Base-by-base conservation (phyloP, 2,797 vertebrate genomes). In the Lagodon rhomboides region DNA sequence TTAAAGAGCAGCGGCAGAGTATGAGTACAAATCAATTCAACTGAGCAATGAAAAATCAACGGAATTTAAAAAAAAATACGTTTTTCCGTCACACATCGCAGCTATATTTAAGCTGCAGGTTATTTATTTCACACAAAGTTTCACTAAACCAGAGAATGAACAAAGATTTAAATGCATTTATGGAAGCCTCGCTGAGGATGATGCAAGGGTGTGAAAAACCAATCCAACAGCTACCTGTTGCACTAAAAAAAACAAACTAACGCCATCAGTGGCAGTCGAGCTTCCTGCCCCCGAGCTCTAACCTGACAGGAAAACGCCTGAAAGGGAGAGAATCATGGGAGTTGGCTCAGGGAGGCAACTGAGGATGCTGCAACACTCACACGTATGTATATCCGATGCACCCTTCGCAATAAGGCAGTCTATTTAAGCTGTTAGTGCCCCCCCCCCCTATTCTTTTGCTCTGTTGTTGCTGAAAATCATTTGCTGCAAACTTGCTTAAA, bases 141-240 rank as follows among this genome's bases (percentile, higher is more conserved):
- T 65, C 47, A 47, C 43, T 71, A 17, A 23, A 58, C 34, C 41
- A 47, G 47, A 70, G 77, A 80, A 80, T 61, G 11, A 81, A 72
- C 62, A 77, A 75, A 83, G 65, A 84, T 77, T 25, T 47, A 74
- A 63, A 56, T 76, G 85, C 62, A 83, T 90, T 77, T 30, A 87
- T 83, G 78, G 85, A 80, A 58, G 70, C 25, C 49, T 41, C 18
- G 43, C 53, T 68, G 65, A n/a, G 61, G 83, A 72, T 90, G 91
- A 92, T 82, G 91, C 86, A 92, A 91, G 71, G 18, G 17, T 53
- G 56, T 90, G 90, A 84, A 92, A 91, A 90, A 73, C 49, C 55
- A 70, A 73, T 15, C 73, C 47, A 77, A 22, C 66, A 47, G 73
- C 73, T 73, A 88, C 77, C 77, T 89, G 82, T 63, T 85, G 76